Percentiles rank a stretch among this genome's conserved stretches.
These are phyloP conservation scores for Trematomus bernacchii DNA, from an alignment of 2,797 vertebrate genomes.

Conservation along the genomic window DNA sequence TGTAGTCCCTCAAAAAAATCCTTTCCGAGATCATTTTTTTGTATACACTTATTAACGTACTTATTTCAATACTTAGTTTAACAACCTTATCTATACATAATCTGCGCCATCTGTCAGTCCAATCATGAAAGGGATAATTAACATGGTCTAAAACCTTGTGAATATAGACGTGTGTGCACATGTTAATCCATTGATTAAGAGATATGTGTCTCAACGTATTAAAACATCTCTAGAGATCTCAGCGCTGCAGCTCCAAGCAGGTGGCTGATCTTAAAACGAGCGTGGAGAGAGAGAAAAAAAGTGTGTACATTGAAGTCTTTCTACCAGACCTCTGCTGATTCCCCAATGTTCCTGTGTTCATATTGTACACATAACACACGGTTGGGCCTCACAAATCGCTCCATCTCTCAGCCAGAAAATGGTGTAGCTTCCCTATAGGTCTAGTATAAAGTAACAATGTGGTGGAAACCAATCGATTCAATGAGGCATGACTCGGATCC, in stretches of 20 bases:
- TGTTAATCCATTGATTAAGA: not conserved
- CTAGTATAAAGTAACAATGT: constrained; percentile 9
- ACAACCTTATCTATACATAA: not conserved
- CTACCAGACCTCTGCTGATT: not conserved
- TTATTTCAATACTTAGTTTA: not conserved
- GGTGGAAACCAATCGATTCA: constrained; percentile 32
- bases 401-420: constrained; percentile 33
- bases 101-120: not conserved
- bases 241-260: not conserved
- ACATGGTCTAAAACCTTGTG: not conserved
- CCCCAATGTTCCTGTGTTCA: constrained; percentile 10
- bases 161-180: not conserved
- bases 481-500: constrained; percentile 29
- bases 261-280: constrained; percentile 13
- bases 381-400: not conserved
- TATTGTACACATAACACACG: constrained; percentile 20
- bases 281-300: not conserved
- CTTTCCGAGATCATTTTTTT: not conserved
- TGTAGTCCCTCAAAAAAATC: not conserved
- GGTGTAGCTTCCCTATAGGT: constrained; percentile 9
- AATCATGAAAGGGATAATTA: not conserved
- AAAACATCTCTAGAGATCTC: not conserved
- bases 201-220: not conserved
- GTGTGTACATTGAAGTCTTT: not conserved
- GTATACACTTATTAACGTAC: not conserved